Evolutionary conservation across 1,140 invertebrate genomes (phyloP), one percentile per base, ranked within the genome.

Genomic region (Idris sp.): DNA sequence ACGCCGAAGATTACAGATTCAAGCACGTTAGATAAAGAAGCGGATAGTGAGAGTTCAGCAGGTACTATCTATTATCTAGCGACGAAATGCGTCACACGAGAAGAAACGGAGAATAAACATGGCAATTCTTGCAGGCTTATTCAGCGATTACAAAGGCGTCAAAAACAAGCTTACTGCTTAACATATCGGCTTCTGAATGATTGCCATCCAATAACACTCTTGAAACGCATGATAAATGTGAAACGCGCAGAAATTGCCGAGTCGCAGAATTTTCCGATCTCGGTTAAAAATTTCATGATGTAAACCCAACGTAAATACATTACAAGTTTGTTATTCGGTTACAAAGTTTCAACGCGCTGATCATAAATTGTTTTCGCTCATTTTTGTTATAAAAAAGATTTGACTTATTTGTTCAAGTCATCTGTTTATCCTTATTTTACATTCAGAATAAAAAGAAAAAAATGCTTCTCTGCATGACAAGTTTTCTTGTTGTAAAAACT

Each of bases 141-240:
- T 43, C 58, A 38, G 11, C 28, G 16, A 19, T 26, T 44, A 59
- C 53, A 51, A 74, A 67, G 18, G 31, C 48, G 43, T 62, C 48
- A 48, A 73, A 73, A 73, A 64, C 68, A 72, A 59, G 53, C 35
- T 8, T 8, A 33, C 65, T 44, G 35, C 25, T 62, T 72, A 72
- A 56, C 48, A 72, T 56, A 62, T 72, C 56, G 26, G 35, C 40
- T 44, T 48, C 49, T 43, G 46, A 61, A 69, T 35, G 65, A 69
- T 53, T 69, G 49, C 33, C 10, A 53, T 69, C 31, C 54, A 61
- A 54, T 53, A 58, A 61, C 40, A 69, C 22, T 31, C 48, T 69
- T 30, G 44, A 58, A 22, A n/a, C 22, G 25, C 16, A 19, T 38
- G 38, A 65, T 18, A 53, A 44, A 44, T 41, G 49, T 26, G 10